A percentile compares a stretch with the other conserved stretches of the same genome.
Conservation (phyloP, 2,888 invertebrate species). For the Margaritifera margaritifera region DNA sequence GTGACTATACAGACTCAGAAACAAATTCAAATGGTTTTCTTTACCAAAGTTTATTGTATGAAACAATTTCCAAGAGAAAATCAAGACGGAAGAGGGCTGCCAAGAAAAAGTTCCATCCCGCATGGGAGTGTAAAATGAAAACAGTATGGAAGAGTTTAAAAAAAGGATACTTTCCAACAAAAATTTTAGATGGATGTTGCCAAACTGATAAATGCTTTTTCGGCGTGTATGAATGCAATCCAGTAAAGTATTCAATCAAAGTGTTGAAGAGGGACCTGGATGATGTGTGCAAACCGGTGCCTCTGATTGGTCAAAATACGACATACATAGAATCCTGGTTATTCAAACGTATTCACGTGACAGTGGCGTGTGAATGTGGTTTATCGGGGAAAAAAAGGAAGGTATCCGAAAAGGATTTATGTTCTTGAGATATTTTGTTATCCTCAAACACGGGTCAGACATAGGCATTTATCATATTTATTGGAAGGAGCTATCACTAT, state of each 20-base stretch:
- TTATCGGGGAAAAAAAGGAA: too few relatives aligned
- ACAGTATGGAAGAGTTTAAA: slow-evolving; percentile 46
- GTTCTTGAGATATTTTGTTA: too few relatives aligned
- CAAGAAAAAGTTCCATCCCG: slow-evolving; percentile 43
- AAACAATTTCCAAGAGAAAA: slow-evolving; percentile 20
- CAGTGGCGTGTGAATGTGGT: slow-evolving; percentile 62
- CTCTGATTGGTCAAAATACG: slow-evolving; percentile 50
- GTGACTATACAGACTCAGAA: slow-evolving; percentile 20
- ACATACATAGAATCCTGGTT: slow-evolving; percentile 63
- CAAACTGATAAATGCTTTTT: slow-evolving; percentile 60
- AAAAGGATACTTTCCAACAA: slow-evolving; percentile 59
- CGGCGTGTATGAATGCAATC: slow-evolving; percentile 61
- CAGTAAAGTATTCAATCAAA: slow-evolving; percentile 60
- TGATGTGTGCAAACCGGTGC: slow-evolving; percentile 62
- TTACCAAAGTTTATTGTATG: slow-evolving; percentile 32
- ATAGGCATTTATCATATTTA: too few relatives aligned
- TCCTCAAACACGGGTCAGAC: too few relatives aligned
- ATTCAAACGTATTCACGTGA: slow-evolving; percentile 48
- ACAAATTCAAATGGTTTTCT: slow-evolving; percentile 24
- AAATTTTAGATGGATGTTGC: slow-evolving; percentile 56
- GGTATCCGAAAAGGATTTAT: too few relatives aligned
- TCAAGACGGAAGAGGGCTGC: slow-evolving; percentile 24
- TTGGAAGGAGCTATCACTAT: too few relatives aligned
- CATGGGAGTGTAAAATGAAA: slow-evolving; percentile 62
- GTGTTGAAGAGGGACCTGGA: slow-evolving; percentile 59